phyloP scores from a whole-genome alignment of 2,113 vertebrate species.

The Sylvietta virens region DNA sequence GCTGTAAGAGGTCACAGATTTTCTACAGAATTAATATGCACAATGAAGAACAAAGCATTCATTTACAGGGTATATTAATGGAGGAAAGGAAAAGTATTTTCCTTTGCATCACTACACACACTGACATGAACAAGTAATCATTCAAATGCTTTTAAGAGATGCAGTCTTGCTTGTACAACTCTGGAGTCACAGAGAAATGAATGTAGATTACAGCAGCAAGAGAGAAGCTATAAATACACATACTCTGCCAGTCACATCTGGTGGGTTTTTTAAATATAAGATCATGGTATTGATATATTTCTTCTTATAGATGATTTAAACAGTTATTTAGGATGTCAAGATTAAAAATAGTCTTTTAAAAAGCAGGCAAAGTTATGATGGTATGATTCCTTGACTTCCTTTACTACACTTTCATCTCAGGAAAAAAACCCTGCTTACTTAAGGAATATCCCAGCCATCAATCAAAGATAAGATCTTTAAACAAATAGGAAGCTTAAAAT shows the following conservation, averaged over 20 bases:
- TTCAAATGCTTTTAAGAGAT: slow-evolving; percentile 62
- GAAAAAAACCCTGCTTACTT: neutral
- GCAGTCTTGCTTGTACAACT: slow-evolving; percentile 43
- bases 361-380: slow-evolving; percentile 16
- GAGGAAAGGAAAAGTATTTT: slow-evolving; percentile 8
- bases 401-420: neutral
- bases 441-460: neutral
- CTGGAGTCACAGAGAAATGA: slow-evolving; percentile 55
- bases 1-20: neutral
- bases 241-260: slow-evolving; percentile 49
- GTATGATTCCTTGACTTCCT: slow-evolving; percentile 14
- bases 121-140: slow-evolving; percentile 53
- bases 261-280: slow-evolving; percentile 8
- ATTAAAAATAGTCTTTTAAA: slow-evolving; percentile 63
- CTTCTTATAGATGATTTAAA: slow-evolving; percentile 41
- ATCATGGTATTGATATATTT: slow-evolving; percentile 55
- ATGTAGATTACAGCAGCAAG: slow-evolving; percentile 65
- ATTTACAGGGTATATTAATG: slow-evolving; percentile 6
- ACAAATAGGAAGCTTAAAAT: slow-evolving; percentile 11
- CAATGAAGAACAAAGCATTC: neutral
- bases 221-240: slow-evolving; percentile 66
- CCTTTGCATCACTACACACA: slow-evolving; percentile 25
- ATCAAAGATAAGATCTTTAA: neutral
- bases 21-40: slow-evolving; percentile 22
- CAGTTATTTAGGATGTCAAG: slow-evolving; percentile 60